These are phyloP conservation scores for Agraylea sexmaculata DNA, from an alignment of 1,140 invertebrate species.

Conservation along the genomic window DNA sequence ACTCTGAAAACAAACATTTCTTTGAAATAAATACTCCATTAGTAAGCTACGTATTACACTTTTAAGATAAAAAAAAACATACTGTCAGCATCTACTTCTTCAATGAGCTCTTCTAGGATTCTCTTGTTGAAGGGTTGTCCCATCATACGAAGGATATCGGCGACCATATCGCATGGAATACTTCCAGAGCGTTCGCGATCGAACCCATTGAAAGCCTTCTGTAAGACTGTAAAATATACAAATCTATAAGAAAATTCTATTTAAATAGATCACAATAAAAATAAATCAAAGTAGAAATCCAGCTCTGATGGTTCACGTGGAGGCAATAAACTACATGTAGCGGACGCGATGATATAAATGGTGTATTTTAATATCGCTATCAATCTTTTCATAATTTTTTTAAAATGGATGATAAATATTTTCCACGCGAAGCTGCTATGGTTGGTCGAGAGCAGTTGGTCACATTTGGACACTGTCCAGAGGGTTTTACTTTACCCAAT, in stretches of 20 bases:
- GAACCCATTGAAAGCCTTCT: constrained; percentile 93
- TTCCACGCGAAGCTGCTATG: too few species aligned
- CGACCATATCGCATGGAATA: constrained; percentile 89
- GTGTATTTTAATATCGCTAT: too few species aligned
- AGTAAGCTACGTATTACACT: neutral
- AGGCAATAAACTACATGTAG: too few species aligned
- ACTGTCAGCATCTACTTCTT: constrained; percentile 94
- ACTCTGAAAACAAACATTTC: constrained; percentile 49
- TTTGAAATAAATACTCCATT: neutral
- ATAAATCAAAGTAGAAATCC: constrained; percentile 1
- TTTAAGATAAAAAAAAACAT: constrained; percentile 33
- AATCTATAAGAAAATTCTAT: constrained; percentile 9
- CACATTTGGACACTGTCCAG: too few species aligned
- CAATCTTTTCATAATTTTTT: too few species aligned
- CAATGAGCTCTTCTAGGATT: constrained; percentile 87
- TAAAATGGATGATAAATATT: too few species aligned
- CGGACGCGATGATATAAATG: too few species aligned
- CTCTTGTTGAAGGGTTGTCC: constrained; percentile 93
- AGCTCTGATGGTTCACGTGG: constrained; percentile 3
- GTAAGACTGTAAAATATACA: constrained; percentile 56
- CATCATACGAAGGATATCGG: constrained; percentile 87
- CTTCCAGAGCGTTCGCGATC: constrained; percentile 87
- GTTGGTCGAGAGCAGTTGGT: too few species aligned
- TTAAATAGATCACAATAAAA: constrained; percentile 1
- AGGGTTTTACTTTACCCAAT: too few species aligned